Conservation (phyloP, 2,888 invertebrate species). For the Dryomyza anilis region DNA sequence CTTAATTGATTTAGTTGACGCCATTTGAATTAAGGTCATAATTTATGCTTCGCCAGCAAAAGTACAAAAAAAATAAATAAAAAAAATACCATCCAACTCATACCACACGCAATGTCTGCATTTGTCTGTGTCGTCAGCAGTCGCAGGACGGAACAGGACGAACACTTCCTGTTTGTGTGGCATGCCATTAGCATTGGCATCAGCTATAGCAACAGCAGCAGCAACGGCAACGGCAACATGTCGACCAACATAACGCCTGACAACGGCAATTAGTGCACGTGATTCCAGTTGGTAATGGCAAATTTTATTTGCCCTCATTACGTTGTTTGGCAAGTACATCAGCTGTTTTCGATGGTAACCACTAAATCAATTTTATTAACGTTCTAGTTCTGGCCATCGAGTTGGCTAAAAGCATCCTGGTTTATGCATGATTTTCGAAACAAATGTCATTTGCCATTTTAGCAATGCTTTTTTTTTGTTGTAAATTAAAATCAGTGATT, state of each 20-base stretch:
- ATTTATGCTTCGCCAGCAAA: conserved; percentile 37
- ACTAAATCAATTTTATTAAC: neutral
- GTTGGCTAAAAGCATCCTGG: too few species aligned
- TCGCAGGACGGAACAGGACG: neutral
- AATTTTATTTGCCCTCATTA: neutral
- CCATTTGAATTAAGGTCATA: conserved; percentile 31
- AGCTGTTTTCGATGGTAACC: neutral
- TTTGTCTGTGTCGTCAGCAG: neutral
- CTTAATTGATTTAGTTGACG: conserved; percentile 26
- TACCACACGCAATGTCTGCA: neutral
- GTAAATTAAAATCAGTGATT: too few species aligned
- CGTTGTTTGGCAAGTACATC: neutral
- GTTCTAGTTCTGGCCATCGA: too few species aligned
- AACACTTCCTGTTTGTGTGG: neutral
- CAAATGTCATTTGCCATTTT: too few species aligned
- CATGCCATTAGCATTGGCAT: neutral
- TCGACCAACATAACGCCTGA: neutral
- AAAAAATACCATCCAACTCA: too few species aligned
- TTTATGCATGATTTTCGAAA: too few species aligned
- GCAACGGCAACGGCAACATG: neutral
- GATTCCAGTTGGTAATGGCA: conserved; percentile 13
- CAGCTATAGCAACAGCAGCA: neutral
- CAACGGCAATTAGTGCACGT: conserved; percentile 23
- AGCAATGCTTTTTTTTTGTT: too few species aligned
- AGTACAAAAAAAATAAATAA: neutral